Percentiles rank a stretch among this genome's conserved stretches.
Conservation (phyloP, 2,113 vertebrate genomes). For the Corydoras maculifer region DNA sequence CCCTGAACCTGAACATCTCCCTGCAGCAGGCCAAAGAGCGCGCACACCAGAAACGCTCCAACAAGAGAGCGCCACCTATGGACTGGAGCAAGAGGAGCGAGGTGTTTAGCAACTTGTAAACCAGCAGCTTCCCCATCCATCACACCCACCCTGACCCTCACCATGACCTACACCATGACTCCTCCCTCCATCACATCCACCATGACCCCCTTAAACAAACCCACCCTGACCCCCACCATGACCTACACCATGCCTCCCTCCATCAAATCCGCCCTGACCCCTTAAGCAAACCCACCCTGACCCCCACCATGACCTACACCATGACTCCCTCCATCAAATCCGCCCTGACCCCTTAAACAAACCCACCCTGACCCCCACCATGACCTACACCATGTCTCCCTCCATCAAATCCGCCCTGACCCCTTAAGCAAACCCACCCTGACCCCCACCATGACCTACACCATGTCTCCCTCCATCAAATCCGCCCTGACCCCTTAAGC, state of each 20-base stretch:
- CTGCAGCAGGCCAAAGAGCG: constrained; percentile 90
- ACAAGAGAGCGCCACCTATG: constrained; percentile 89
- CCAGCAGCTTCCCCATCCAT: background rate
- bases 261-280: background rate
- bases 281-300: too few species aligned
- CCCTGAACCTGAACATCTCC: constrained; percentile 73
- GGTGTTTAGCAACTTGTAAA: constrained; percentile 91
- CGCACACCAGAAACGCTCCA: constrained; percentile 87
- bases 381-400: background rate
- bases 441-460: too few species aligned
- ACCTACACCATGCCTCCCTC: background rate
- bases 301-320: too few species aligned
- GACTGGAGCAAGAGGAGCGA: constrained; percentile 99
- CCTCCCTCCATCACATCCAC: constrained; percentile 1
- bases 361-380: too few species aligned
- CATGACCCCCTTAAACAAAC: background rate
- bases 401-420: background rate
- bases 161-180: background rate
- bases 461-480: background rate
- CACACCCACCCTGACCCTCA: background rate
- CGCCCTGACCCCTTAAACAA: background rate
- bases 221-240: too few species aligned
- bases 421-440: too few species aligned
- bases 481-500: background rate
- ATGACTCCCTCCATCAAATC: background rate